These are phyloP conservation scores for Erythrolamprus reginae DNA, from an alignment of 2,113 vertebrate species.

Conservation along the genomic window DNA sequence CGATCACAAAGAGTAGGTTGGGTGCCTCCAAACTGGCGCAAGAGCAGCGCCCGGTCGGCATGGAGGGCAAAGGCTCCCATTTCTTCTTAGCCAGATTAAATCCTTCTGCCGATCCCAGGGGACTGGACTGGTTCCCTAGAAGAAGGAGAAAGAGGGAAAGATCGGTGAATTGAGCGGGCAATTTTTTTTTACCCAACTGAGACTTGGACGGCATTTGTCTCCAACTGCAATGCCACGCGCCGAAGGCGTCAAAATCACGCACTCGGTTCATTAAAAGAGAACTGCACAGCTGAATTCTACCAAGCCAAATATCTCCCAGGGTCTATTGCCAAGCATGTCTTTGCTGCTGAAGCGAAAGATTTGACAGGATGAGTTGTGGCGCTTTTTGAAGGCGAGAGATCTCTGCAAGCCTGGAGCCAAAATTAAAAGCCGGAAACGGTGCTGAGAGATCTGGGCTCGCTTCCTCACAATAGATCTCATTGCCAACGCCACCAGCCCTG, in stretches of 20 bases:
- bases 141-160: background rate
- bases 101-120: slow-evolving; percentile 85
- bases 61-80: slow-evolving; percentile 84
- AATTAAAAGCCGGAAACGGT: background rate
- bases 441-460: background rate
- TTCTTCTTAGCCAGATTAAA: slow-evolving; percentile 84
- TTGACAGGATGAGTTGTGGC: background rate
- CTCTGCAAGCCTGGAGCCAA: background rate
- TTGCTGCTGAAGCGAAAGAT: background rate
- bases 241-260: background rate
- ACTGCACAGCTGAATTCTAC: background rate
- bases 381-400: background rate
- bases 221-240: background rate
- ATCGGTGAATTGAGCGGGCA: background rate
- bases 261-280: background rate
- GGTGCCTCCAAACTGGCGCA: slow-evolving; percentile 77
- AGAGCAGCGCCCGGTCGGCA: slow-evolving; percentile 91
- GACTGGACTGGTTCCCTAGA: slow-evolving; percentile 89
- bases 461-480: background rate
- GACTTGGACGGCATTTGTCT: background rate
- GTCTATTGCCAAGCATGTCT: no score
- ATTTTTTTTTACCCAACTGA: background rate
- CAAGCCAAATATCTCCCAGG: background rate
- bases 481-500: background rate
- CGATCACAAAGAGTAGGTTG: slow-evolving; percentile 84